Evolutionary conservation across 2,797 vertebrate species (phyloP).

Genomic region (Mormyrus hasselquistii): DNA sequence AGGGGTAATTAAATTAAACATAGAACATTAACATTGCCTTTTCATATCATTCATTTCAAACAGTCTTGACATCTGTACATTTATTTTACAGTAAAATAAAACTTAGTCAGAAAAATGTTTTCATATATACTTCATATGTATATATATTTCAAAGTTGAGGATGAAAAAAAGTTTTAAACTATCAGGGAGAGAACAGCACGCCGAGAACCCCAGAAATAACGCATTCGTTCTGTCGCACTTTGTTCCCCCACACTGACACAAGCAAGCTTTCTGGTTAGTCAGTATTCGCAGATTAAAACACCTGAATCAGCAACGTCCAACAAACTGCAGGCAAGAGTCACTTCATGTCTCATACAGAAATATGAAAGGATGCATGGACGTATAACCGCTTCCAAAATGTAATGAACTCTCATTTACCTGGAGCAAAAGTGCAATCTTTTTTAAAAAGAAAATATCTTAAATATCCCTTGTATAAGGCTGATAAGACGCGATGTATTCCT

Average conservation of each 20-base stretch:
- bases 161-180: neutral
- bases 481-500: slow-evolving; percentile 16
- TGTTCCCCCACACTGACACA: neutral
- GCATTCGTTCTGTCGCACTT: neutral
- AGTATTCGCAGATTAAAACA: neutral
- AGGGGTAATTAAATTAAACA: neutral
- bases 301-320: slow-evolving; percentile 5
- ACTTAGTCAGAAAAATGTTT: neutral
- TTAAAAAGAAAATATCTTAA: slow-evolving; percentile 16
- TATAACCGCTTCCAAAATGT: neutral
- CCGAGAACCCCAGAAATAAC: neutral
- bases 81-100: neutral
- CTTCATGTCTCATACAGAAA: neutral
- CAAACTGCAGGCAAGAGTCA: neutral
- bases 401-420: slow-evolving; percentile 47
- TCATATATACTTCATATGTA: neutral
- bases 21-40: neutral
- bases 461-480: slow-evolving; percentile 39
- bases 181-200: neutral
- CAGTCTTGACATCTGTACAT: neutral
- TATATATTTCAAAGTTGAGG: neutral
- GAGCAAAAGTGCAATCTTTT: slow-evolving; percentile 24
- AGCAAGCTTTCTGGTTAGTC: neutral
- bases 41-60: neutral
- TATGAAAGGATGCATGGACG: neutral